Percentiles rank a stretch among this genome's conserved stretches.
These are phyloP conservation scores for Lasioglossum malachurum DNA, from an alignment of 2,888 invertebrate species.

Conservation along the genomic window DNA sequence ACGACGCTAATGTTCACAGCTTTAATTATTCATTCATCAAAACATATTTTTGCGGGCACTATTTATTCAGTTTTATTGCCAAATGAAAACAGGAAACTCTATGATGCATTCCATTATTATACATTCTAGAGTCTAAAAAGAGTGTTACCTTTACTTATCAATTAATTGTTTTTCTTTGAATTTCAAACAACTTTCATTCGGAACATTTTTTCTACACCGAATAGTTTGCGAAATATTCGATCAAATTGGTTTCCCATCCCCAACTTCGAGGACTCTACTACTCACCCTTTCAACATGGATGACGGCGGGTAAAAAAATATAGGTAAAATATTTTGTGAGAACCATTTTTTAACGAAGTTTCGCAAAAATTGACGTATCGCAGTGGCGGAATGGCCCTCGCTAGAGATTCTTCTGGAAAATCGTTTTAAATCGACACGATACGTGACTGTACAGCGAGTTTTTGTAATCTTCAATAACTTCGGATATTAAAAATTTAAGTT, in stretches of 20 bases:
- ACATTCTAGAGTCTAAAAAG: too few species aligned
- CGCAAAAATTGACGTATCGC: neutral
- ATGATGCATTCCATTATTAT: too few species aligned
- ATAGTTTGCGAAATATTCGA: neutral
- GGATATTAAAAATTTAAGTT: neutral
- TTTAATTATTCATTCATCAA: too few species aligned
- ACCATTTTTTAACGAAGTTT: slow-evolving; percentile 5
- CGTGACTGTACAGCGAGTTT: neutral
- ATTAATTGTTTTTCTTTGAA: neutral
- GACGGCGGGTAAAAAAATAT: neutral
- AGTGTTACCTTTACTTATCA: neutral
- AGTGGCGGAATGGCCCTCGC: neutral
- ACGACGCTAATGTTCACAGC: too few species aligned
- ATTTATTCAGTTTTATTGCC: too few species aligned
- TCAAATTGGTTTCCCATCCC: neutral
- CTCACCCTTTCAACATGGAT: neutral
- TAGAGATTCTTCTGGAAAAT: neutral
- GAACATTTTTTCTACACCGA: neutral
- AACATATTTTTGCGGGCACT: too few species aligned
- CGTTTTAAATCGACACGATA: neutral
- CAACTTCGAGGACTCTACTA: neutral
- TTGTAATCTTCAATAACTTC: neutral
- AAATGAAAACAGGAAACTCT: too few species aligned
- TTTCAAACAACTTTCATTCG: neutral
- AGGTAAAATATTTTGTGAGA: neutral